phyloP scores from a whole-genome alignment of 2,113 vertebrate species.

The Thalassoma bifasciatum region DNA sequence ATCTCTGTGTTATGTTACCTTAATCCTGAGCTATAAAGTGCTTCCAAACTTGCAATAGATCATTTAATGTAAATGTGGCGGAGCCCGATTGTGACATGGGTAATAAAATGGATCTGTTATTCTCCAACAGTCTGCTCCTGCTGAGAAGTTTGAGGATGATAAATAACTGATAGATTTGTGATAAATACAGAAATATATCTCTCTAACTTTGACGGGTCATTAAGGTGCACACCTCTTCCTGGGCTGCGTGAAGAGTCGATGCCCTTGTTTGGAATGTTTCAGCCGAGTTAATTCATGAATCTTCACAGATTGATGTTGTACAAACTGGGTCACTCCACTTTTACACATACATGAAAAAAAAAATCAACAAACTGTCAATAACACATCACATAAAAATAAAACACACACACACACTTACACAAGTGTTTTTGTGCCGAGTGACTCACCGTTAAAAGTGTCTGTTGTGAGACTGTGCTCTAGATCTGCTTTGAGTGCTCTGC shows the following conservation, averaged over 20 bases:
- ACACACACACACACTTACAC: conserved; percentile 46
- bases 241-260: conserved; percentile 61
- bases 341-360: conserved; percentile 51
- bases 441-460: conserved; percentile 71
- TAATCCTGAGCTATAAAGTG: conserved; percentile 83
- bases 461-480: conserved; percentile 76
- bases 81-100: conserved; percentile 43
- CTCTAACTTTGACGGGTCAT: conserved; percentile 63
- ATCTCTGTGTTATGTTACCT: conserved; percentile 53
- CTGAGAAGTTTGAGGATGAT: conserved; percentile 8
- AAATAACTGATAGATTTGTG: conserved; percentile 58
- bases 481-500: conserved; percentile 72
- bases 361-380: conserved; percentile 53
- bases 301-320: conserved; percentile 70
- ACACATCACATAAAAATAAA: conserved; percentile 40
- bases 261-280: conserved; percentile 77
- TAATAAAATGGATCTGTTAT: conserved; percentile 18
- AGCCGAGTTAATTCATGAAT: conserved; percentile 63
- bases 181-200: conserved; percentile 75
- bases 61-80: conserved; percentile 41
- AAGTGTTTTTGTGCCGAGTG: conserved; percentile 75
- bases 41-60: conserved; percentile 79
- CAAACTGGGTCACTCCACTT: conserved; percentile 75
- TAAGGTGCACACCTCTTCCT: conserved; percentile 68
- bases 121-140: conserved; percentile 7